Evolutionary conservation across 2,888 invertebrate genomes (phyloP), one percentile per base, ranked within the genome.

Genomic region (Dasysyrphus albostriatus): DNA sequence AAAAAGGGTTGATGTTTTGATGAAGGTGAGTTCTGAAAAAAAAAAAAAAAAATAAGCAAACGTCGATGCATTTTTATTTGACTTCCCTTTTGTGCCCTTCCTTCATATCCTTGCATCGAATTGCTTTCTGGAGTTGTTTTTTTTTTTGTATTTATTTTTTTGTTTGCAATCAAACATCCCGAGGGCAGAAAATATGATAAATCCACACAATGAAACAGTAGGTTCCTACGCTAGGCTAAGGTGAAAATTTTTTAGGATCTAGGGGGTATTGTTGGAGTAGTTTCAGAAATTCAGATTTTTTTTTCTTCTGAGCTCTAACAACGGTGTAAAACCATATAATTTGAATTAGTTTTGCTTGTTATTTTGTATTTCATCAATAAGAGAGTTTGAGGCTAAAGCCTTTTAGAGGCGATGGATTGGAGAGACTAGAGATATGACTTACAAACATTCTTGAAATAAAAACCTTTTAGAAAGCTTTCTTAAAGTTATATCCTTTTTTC

Each of bases 151-250:
- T 49, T 37, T 51, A 29, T 8, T 54, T 65, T 75, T 8, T 63
- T 59, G 73, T 61, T 77, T 82, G 74, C 85, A 87, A 82, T 87
- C 82, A 87, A 85, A 87, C 69, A 87, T 74, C 85, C 85, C 51
- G n/a, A 78, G 82, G 85, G 85, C 44, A 82, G 82, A 74, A 87
- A 87, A 87, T 82, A 87, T 87, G 85, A 87, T 87, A 87, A 87
- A 78, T 82, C 74, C 82, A 63, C 77, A 78, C 82, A 85, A 85
- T 85, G 77, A 82, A 74, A 56, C 61, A 74, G 77, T 44, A 80
- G 29, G 47, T 32, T 54, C 51, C 67, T 67, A 19, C 2, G 42
- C 24, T 67, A 82, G 61, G 44, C 37, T 78, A 70, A 82, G 82
- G 77, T 85, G 74, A 65, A 75, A 54, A 70, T 47, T 70, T 29